phyloP scores from a whole-genome alignment of 2,888 invertebrate species.

The Troides helena region DNA sequence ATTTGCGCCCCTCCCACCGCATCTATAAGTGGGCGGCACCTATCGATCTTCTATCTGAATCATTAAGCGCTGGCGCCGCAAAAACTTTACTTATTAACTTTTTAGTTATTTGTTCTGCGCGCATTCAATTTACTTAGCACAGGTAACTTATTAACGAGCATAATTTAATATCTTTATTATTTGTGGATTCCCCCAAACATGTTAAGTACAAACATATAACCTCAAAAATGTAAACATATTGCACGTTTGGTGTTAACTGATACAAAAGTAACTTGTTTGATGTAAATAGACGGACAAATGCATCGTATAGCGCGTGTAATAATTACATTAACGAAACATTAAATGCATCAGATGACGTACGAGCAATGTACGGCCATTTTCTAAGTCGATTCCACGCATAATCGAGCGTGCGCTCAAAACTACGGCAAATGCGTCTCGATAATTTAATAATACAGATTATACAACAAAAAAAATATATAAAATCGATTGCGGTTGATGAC shows the following conservation, averaged over 20 bases:
- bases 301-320: too few relatives aligned
- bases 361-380: not conserved
- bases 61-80: slow-evolving; percentile 46
- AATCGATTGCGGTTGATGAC: slow-evolving; percentile 78
- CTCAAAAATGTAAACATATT: too few relatives aligned
- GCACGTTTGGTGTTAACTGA: too few relatives aligned
- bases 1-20: slow-evolving; percentile 72
- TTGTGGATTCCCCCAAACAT: too few relatives aligned
- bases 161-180: too few relatives aligned
- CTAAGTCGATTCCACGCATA: slow-evolving; percentile 29
- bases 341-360: too few relatives aligned
- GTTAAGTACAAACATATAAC: too few relatives aligned
- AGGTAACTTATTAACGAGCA: too few relatives aligned
- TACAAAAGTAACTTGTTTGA: too few relatives aligned
- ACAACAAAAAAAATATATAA: slow-evolving; percentile 59
- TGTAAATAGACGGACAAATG: too few relatives aligned
- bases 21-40: slow-evolving; percentile 69
- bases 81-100: slow-evolving; percentile 31
- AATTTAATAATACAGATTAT: slow-evolving; percentile 67
- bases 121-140: slow-evolving; percentile 1
- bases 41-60: slow-evolving; percentile 68
- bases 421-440: slow-evolving; percentile 52
- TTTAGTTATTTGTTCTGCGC: slow-evolving; percentile 7
- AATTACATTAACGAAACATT: too few relatives aligned
- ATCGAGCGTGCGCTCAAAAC: slow-evolving; percentile 46